A percentile compares a stretch with the other conserved stretches of the same genome.
These are phyloP conservation scores for Tinea semifulvella DNA, from an alignment of 2,888 invertebrate genomes.

Conservation along the genomic window DNA sequence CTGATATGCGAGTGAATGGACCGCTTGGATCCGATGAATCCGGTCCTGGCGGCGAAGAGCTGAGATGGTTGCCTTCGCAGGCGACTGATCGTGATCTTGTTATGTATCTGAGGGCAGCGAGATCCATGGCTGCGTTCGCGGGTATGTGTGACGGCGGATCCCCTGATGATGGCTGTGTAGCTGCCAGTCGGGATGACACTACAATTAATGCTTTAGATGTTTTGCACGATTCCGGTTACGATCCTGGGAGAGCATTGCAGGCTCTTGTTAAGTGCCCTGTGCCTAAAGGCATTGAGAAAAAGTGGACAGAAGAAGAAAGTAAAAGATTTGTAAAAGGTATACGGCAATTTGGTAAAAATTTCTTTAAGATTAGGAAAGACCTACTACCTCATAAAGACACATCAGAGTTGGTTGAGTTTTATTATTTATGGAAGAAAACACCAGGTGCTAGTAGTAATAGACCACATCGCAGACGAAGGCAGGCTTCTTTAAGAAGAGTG, in stretches of 20 bases:
- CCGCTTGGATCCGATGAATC: conserved; percentile 55
- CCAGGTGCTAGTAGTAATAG: conserved; percentile 97
- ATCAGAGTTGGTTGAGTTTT: conserved; percentile 96
- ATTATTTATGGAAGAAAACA: conserved; percentile 99
- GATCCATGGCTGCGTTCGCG: conserved; percentile 98
- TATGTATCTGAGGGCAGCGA: conserved; percentile 96
- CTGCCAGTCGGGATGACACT: conserved; percentile 96
- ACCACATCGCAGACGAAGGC: conserved; percentile 89
- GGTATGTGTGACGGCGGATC: conserved; percentile 99
- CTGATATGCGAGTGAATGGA: conserved; percentile 62
- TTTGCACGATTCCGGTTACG: conserved; percentile 95
- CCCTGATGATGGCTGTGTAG: conserved; percentile 96
- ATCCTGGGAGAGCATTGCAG: conserved; percentile 95
- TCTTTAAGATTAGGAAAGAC: conserved; percentile 97
- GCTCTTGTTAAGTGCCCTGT: conserved; percentile 97
- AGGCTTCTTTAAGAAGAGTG: conserved; percentile 86
- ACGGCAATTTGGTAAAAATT: conserved; percentile 98
- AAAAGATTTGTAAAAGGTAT: conserved; percentile 99
- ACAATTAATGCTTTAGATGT: conserved; percentile 97
- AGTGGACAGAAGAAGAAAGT: conserved; percentile 98
- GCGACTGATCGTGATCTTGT: conserved; percentile 93
- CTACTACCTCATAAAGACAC: conserved; percentile 96
- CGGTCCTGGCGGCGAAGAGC: conserved; percentile 78
- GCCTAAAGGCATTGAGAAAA: conserved; percentile 96
- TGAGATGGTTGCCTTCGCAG: conserved; percentile 95